Percentiles rank a stretch among this genome's conserved stretches.
Conservation (phyloP, 2,797 vertebrate species). For the Podarcis lilfordi region DNA sequence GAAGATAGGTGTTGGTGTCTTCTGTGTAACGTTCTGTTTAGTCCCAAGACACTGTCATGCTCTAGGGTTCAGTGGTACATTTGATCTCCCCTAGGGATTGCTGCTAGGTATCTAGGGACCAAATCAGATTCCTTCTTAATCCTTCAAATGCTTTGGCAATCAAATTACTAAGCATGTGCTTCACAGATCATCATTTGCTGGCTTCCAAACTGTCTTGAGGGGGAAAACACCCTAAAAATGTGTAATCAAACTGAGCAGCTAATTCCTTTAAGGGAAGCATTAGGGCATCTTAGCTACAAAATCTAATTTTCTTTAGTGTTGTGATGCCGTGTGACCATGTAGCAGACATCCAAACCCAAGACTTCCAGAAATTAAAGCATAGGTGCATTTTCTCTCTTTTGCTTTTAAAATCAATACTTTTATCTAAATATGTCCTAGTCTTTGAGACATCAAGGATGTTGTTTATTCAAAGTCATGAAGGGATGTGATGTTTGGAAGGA, state of each 20-base stretch:
- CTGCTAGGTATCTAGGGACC: neutral
- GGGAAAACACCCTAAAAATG: neutral
- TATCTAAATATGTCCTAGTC: slow-evolving; percentile 6
- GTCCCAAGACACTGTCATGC: neutral
- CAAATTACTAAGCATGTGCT: neutral
- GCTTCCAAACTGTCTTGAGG: neutral
- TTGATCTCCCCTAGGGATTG: neutral
- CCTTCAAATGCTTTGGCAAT: neutral
- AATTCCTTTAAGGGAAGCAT: neutral
- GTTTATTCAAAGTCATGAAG: slow-evolving; percentile 37
- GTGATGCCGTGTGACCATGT: neutral
- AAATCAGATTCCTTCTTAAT: neutral
- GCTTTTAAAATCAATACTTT: slow-evolving; percentile 19
- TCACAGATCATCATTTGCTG: neutral
- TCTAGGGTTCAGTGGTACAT: neutral
- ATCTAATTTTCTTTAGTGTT: slow-evolving; percentile 2
- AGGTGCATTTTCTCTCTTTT: slow-evolving; percentile 26
- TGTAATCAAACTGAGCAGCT: neutral
- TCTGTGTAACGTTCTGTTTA: neutral
- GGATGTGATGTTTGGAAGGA: slow-evolving; percentile 36
- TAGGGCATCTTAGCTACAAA: neutral
- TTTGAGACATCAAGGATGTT: slow-evolving; percentile 21
- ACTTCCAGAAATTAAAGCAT: slow-evolving; percentile 40
- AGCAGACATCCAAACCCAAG: slow-evolving; percentile 6
- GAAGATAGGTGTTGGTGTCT: neutral